Base-by-base conservation (phyloP, 1,140 invertebrate genomes). In the Bombus pyrosoma region DNA sequence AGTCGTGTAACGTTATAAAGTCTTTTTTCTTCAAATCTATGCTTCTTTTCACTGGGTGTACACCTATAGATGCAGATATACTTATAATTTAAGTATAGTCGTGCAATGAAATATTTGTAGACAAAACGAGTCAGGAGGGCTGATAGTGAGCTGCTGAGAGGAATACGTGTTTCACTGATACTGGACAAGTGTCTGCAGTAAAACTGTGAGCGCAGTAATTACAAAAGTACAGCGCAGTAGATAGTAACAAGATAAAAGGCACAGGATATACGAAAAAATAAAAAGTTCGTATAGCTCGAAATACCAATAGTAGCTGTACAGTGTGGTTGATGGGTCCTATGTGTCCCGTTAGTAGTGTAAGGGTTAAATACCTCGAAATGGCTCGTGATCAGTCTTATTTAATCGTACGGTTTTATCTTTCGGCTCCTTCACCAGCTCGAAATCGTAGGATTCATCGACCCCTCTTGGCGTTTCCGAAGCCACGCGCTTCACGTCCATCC, bases 381-480 rank as follows among this genome's bases (percentile, higher is more conserved):
- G 53, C 57, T 39, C 53, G 53, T 37, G 64, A 83, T 66, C 72
- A 22, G 39, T 66, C 81, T 76, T 83, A 57, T n/a, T 77, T 78
- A 78, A 78, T 84, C 47, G 47, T 53, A 53, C 43, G 64, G 32
- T 32, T 18, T 62, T 32, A 18, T 43, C 39, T 71, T 12, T 39
- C 25, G 9, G 1, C 37, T 13, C 41, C 72, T 73, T 22, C 37
- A 28, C 22, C 71, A 2, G 0, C 37, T 53, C 47, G 39, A 59
- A 83, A 77, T 57, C 41, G 62, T 41, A 18, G 8, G 15, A n/a
- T 53, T 83, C 47, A 43, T 64, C 73, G 64, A 12, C 32, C 47
- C 22, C 62, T 62, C 41, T 59, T 53, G 66, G 81, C 37, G 74
- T 62, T 76, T 22, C n/a, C 71, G 22, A 34, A 22, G 39, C 69